A percentile compares a stretch with the other conserved stretches of the same genome.
Conservation (phyloP, 64 coral and sea anemone genomes). For the Montipora cactus region DNA sequence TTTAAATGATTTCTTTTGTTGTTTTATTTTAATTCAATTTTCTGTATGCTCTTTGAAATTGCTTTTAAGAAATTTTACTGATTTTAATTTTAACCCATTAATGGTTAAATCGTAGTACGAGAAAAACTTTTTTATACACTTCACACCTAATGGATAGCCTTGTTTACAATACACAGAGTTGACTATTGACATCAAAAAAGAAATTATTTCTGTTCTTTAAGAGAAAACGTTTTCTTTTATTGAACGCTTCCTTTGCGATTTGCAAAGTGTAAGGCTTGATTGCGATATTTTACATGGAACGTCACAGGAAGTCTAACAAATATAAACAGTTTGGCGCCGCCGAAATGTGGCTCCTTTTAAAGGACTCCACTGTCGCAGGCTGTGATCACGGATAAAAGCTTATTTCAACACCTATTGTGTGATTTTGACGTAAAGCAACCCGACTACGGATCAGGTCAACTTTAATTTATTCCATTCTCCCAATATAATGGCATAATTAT, state of each 20-base stretch:
- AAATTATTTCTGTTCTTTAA: background rate
- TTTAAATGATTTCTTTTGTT: background rate
- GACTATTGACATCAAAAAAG: slow-evolving; percentile 31
- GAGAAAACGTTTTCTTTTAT: background rate
- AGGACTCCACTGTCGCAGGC: too few species aligned
- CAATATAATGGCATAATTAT: slow-evolving; percentile 14
- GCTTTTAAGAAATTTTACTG: background rate
- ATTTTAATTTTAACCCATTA: too few species aligned
- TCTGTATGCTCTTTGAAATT: slow-evolving; percentile 12
- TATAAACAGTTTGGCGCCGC: background rate
- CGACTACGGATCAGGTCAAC: background rate
- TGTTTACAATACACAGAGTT: background rate
- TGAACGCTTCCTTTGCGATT: background rate
- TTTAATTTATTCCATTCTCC: slow-evolving; percentile 38
- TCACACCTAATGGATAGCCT: background rate
- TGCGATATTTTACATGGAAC: background rate
- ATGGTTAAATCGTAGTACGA: background rate
- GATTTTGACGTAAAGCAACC: background rate
- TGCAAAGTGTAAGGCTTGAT: background rate
- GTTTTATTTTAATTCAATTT: background rate
- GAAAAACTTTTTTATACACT: background rate
- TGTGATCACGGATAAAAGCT: slow-evolving; percentile 21
- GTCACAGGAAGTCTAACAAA: background rate
- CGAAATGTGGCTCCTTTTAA: background rate
- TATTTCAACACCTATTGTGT: slow-evolving; percentile 16